These are phyloP conservation scores for Tetramorium parvispinum DNA, from an alignment of 1,140 invertebrate genomes.

Conservation along the genomic window DNA sequence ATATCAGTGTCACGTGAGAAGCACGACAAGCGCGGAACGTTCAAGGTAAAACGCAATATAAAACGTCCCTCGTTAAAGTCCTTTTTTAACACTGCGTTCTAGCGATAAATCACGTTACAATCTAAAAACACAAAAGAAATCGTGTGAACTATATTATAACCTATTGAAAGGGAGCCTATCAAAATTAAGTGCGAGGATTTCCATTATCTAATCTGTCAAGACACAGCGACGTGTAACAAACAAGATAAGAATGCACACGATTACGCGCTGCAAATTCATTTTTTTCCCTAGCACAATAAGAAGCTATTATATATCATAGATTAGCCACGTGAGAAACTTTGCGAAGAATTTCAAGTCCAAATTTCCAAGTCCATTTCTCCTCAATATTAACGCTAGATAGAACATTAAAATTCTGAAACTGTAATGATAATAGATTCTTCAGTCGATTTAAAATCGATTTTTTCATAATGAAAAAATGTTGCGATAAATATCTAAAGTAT, in stretches of 20 bases:
- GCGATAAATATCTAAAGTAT: not conserved
- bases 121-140: not conserved
- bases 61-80: not conserved
- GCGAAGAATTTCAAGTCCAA: not conserved
- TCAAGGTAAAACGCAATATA: slow-evolving; percentile 28
- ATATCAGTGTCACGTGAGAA: slow-evolving; percentile 29
- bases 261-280: slow-evolving; percentile 13
- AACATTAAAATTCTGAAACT: not conserved
- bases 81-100: not conserved
- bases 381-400: not conserved
- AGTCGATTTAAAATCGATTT: not conserved
- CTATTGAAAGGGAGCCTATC: not conserved
- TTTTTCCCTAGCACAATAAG: not conserved
- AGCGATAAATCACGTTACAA: not conserved
- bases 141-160: slow-evolving; percentile 11
- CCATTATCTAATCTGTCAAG: slow-evolving; percentile 22
- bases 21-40: slow-evolving; percentile 4
- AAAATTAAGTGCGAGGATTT: slow-evolving; percentile 29
- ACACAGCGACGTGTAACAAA: not conserved
- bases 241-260: slow-evolving; percentile 6
- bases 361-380: not conserved
- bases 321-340: not conserved
- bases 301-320: not conserved
- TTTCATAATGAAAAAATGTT: not conserved
- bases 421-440: not conserved